A percentile compares a stretch with the other conserved stretches of the same genome.
Conservation (phyloP, 2,888 invertebrate species). For the Lypha dubia region DNA sequence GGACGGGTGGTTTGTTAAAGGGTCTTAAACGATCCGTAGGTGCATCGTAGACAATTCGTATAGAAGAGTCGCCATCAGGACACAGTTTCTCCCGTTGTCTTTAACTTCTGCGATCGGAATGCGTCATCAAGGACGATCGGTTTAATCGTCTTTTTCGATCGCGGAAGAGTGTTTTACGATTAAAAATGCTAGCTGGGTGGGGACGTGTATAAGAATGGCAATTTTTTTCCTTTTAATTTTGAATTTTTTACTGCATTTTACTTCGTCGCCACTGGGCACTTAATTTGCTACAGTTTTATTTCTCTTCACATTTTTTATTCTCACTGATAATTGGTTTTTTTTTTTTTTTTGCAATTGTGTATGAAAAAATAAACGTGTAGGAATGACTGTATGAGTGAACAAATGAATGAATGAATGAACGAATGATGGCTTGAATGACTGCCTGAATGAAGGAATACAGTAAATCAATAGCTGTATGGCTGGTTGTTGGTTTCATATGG, state of each 20-base stretch:
- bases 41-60: no score
- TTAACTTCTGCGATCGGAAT: no score
- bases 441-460: constrained; percentile 14
- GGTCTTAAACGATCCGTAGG: no score
- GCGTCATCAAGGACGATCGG: no score
- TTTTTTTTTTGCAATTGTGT: constrained; percentile 35
- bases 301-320: constrained; percentile 15
- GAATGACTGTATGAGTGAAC: constrained; percentile 29
- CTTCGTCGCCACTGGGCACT: constrained; percentile 65
- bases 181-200: no score
- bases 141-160: no score
- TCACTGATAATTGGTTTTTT: no score
- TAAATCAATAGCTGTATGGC: neutral
- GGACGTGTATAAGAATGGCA: constrained; percentile 29
- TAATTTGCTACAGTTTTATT: constrained; percentile 61
- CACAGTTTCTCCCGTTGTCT: no score
- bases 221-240: constrained; percentile 20
- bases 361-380: constrained; percentile 36
- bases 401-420: constrained; percentile 13
- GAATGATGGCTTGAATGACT: constrained; percentile 8
- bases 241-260: constrained; percentile 44
- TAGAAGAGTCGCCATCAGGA: no score
- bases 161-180: no score
- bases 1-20: no score
- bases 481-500: constrained; percentile 33